These are phyloP conservation scores for Labeo catla DNA, from an alignment of 2,113 vertebrate genomes.

Conservation along the genomic window DNA sequence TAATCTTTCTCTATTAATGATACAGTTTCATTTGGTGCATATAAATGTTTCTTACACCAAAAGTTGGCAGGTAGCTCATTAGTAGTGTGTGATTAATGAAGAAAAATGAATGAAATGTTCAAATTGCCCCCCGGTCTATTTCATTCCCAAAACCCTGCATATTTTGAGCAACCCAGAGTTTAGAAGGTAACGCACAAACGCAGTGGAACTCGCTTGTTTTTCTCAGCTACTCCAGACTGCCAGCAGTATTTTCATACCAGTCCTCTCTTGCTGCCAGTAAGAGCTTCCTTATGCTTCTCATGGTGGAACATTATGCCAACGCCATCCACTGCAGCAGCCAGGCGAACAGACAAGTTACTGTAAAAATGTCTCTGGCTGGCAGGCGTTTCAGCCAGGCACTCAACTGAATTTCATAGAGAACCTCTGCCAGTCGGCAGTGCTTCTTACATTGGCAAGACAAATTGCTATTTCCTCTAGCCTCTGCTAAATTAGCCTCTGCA, in stretches of 20 bases:
- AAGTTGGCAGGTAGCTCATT: neutral
- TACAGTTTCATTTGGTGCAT: neutral
- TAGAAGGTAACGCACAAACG: neutral
- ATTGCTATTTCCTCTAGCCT: conserved; percentile 24
- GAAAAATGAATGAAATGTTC: neutral
- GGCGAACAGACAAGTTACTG: conserved; percentile 42
- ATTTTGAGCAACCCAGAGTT: neutral
- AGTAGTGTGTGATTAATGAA: neutral
- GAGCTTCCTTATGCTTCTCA: conserved; percentile 46
- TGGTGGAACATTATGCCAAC: conserved; percentile 19
- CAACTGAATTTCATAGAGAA: conserved; percentile 53
- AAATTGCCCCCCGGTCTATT: neutral
- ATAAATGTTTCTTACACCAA: neutral
- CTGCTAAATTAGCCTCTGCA: conserved; percentile 33
- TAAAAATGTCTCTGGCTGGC: conserved; percentile 49
- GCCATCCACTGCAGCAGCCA: conserved; percentile 45
- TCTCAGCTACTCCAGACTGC: neutral
- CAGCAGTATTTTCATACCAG: conserved; percentile 11
- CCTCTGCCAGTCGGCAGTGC: conserved; percentile 43
- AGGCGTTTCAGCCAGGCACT: conserved; percentile 52
- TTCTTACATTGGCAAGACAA: conserved; percentile 51
- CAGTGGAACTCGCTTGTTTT: neutral
- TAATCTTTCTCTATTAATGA: neutral
- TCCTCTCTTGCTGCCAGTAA: conserved; percentile 31
- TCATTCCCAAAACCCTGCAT: neutral